Conservation (phyloP, 2,797 vertebrate genomes). For the Philypnodon macrostomus region DNA sequence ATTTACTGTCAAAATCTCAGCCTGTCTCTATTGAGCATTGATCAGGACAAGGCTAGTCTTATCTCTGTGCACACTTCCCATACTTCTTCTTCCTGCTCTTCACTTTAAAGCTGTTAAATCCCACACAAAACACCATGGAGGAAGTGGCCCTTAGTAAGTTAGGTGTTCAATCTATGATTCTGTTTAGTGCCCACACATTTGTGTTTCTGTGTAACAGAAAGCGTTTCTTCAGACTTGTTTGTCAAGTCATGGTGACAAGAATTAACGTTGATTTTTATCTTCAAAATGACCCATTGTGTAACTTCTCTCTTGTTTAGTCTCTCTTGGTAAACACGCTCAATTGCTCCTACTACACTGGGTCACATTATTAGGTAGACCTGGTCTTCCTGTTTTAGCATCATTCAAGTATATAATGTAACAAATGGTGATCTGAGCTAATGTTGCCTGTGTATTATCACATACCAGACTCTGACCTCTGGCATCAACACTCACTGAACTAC, state of each 20-base stretch:
- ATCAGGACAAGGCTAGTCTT: conserved; percentile 57
- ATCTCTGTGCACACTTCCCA: conserved; percentile 69
- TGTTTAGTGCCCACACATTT: not conserved
- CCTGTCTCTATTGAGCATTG: conserved; percentile 36
- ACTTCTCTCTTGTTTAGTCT: conserved; percentile 21
- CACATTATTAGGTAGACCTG: too few relatives aligned
- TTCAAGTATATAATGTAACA: too few relatives aligned
- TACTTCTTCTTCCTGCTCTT: conserved; percentile 34
- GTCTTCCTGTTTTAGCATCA: too few relatives aligned
- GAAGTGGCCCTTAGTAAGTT: conserved; percentile 25
- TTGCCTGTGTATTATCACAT: too few relatives aligned
- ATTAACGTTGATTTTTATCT: conserved; percentile 39
- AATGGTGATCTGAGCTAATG: too few relatives aligned
- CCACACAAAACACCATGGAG: conserved; percentile 19
- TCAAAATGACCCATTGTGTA: conserved; percentile 47
- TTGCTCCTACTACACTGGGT: too few relatives aligned
- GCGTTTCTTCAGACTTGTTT: conserved; percentile 45
- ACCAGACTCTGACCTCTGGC: too few relatives aligned
- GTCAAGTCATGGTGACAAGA: conserved; percentile 40
- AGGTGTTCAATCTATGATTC: conserved; percentile 33
- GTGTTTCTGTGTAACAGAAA: conserved; percentile 1
- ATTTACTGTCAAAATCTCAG: conserved; percentile 21
- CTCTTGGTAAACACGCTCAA: not conserved
- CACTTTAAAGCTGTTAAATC: conserved; percentile 20
- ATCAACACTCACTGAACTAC: too few relatives aligned